Evolutionary conservation across 1,140 invertebrate species (phyloP).

Genomic region (Eurosta solidaginis): DNA sequence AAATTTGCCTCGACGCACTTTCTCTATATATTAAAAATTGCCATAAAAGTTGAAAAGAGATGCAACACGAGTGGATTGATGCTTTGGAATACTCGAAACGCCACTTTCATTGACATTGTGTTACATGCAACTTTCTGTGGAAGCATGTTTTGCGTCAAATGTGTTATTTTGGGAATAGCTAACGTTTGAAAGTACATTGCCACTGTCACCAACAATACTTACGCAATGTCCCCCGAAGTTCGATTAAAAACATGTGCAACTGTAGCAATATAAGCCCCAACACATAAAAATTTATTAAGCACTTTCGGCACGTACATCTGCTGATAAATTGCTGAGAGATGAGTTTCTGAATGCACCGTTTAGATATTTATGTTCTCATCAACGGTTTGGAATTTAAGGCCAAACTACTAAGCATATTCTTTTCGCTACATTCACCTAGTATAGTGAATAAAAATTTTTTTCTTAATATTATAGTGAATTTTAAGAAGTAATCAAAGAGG

Average conservation of each 20-base stretch:
- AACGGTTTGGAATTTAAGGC: no score
- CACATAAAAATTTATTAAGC: background rate
- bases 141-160: background rate
- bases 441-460: no score
- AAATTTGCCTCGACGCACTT: background rate
- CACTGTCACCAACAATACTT: background rate
- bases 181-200: no score
- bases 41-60: background rate
- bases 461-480: no score
- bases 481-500: no score
- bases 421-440: no score
- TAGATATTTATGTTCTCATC: no score
- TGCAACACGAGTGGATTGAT: background rate
- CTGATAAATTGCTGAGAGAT: no score
- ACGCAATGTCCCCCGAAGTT: background rate
- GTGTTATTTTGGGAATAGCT: no score
- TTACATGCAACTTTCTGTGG: background rate
- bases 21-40: background rate
- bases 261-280: background rate
- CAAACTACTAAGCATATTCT: no score
- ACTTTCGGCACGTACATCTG: no score
- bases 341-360: no score
- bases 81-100: background rate
- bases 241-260: constrained; percentile 22
- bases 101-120: background rate